phyloP scores from a whole-genome alignment of 2,113 vertebrate genomes.

The Mormyrus iriodes region DNA sequence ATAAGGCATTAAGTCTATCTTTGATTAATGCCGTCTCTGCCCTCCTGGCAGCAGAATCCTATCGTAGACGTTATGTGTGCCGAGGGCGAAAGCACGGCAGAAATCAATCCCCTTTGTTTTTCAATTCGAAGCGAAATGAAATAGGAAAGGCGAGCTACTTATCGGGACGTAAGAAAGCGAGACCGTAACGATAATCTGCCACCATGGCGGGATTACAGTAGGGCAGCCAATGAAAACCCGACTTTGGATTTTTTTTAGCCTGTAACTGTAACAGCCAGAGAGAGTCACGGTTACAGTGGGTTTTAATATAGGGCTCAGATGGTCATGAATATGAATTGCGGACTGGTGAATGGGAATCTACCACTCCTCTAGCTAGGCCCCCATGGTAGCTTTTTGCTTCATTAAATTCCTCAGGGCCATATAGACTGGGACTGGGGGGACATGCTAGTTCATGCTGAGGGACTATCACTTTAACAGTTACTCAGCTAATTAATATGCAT shows the following conservation, averaged over 20 bases:
- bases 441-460: not conserved
- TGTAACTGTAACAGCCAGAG: not conserved
- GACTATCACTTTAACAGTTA: not conserved
- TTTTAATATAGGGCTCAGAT: not conserved
- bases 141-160: slow-evolving; percentile 39
- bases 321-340: not conserved
- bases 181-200: slow-evolving; percentile 15
- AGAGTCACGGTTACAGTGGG: not conserved
- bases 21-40: slow-evolving; percentile 59
- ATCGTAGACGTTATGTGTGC: slow-evolving; percentile 50
- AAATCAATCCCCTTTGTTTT: slow-evolving; percentile 27
- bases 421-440: not conserved
- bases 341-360: not conserved
- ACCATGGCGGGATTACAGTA: not conserved
- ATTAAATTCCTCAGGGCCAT: not conserved
- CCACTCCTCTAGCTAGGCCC: not conserved
- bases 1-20: slow-evolving; percentile 61
- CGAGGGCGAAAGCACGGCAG: not conserved
- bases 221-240: not conserved
- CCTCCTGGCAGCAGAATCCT: slow-evolving; percentile 47
- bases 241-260: not conserved
- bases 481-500: not conserved
- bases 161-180: slow-evolving; percentile 37
- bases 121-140: slow-evolving; percentile 29
- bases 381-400: not conserved